Percentiles rank a stretch among this genome's conserved stretches.
phyloP scores from a whole-genome alignment of 2,888 invertebrate genomes.

The Euzetes globulus region DNA sequence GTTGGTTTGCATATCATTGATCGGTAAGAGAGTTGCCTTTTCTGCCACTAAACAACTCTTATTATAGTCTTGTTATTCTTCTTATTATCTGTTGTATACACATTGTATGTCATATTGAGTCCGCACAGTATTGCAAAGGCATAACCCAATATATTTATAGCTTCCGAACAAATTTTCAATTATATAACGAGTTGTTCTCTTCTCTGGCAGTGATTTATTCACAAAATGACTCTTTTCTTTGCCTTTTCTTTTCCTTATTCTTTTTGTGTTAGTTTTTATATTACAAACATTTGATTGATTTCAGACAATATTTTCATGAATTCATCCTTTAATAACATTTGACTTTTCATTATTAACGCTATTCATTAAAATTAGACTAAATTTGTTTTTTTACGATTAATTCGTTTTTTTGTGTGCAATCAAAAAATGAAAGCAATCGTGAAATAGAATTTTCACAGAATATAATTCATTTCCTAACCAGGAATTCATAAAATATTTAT shows the following conservation, averaged over 20 bases:
- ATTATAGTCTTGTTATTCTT: neutral
- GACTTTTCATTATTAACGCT: neutral
- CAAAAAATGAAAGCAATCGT: neutral
- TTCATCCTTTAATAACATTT: neutral
- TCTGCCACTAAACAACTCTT: neutral
- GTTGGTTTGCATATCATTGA: conserved; percentile 7
- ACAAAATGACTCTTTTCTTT: conserved; percentile 7
- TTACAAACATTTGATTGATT: neutral
- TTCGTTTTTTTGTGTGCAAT: neutral
- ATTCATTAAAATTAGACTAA: neutral
- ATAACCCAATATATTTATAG: neutral
- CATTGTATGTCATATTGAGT: neutral
- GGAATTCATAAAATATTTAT: neutral
- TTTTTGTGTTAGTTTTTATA: neutral
- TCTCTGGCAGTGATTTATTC: conserved; percentile 3
- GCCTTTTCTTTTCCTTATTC: neutral
- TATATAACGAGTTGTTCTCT: conserved; percentile 15
- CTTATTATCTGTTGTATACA: conserved; percentile 10
- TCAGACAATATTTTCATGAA: neutral
- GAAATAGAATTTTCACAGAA: neutral
- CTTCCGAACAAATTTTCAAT: conserved; percentile 22
- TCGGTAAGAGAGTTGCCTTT: neutral
- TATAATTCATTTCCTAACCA: neutral
- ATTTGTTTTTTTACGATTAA: too few relatives aligned
- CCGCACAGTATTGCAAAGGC: neutral